These are phyloP conservation scores for Amphipoea lucens DNA, from an alignment of 2,888 invertebrate genomes.

Conservation along the genomic window DNA sequence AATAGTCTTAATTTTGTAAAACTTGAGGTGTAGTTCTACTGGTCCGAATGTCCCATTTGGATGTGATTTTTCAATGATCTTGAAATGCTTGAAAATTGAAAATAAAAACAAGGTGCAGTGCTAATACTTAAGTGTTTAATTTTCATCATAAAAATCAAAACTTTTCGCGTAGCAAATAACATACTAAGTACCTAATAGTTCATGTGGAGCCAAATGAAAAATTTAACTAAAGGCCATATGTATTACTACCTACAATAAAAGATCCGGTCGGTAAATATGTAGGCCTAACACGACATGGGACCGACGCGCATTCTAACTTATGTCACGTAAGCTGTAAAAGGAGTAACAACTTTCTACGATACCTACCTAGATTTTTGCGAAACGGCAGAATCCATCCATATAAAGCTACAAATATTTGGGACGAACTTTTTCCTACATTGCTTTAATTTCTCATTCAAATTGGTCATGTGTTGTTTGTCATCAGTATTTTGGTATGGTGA, in stretches of 20 bases:
- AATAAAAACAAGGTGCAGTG: background rate
- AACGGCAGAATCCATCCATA: conserved; percentile 45
- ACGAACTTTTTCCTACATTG: conserved; percentile 12
- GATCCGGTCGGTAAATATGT: conserved; percentile 39
- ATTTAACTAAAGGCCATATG: background rate
- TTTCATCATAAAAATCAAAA: background rate
- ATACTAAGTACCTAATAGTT: background rate
- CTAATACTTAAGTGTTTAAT: background rate
- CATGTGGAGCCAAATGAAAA: background rate
- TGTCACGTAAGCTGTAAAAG: conserved; percentile 62
- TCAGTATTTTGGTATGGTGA: conserved; percentile 30
- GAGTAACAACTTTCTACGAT: conserved; percentile 66
- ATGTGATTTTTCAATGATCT: background rate
- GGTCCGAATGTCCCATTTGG: background rate
- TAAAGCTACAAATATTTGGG: conserved; percentile 28
- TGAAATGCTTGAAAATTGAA: background rate
- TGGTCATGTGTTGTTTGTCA: conserved; percentile 10
- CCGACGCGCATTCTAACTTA: conserved; percentile 50
- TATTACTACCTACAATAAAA: conserved; percentile 12
- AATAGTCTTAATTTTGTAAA: background rate
- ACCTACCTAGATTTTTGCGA: conserved; percentile 61
- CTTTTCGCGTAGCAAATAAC: background rate
- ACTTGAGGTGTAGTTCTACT: background rate
- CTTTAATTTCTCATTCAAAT: conserved; percentile 12
- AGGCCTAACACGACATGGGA: conserved; percentile 27